A percentile compares a stretch with the other conserved stretches of the same genome.
Evolutionary conservation across 2,888 invertebrate species (phyloP).

Genomic region (Pseudococcus jackbeardsleyi): DNA sequence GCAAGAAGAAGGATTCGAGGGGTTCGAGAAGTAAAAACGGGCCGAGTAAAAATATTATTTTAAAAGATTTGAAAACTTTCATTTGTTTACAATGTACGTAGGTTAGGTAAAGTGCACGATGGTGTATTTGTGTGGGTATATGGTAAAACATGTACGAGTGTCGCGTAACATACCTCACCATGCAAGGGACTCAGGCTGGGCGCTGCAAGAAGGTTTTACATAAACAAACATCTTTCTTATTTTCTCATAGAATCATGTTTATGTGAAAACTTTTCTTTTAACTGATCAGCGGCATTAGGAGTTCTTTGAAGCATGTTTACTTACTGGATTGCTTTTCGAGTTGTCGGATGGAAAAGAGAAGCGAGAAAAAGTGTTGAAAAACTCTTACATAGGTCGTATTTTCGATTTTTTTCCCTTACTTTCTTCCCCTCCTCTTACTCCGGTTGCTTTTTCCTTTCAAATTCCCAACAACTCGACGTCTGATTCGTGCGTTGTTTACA

Average conservation of each 20-base stretch:
- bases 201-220: slow-evolving; percentile 36
- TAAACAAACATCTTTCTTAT: slow-evolving; percentile 55
- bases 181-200: background rate
- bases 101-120: background rate
- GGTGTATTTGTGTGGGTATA: background rate
- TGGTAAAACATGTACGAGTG: background rate
- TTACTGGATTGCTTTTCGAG: slow-evolving; percentile 59
- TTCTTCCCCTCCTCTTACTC: background rate
- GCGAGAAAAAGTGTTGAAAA: slow-evolving; percentile 55
- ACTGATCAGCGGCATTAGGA: slow-evolving; percentile 60
- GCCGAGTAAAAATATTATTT: slow-evolving; percentile 38
- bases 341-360: slow-evolving; percentile 26
- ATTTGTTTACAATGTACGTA: slow-evolving; percentile 17
- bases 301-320: slow-evolving; percentile 60
- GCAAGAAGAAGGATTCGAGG: background rate
- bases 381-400: slow-evolving; percentile 48
- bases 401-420: slow-evolving; percentile 29
- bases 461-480: slow-evolving; percentile 30
- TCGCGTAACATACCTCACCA: background rate
- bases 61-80: slow-evolving; percentile 48
- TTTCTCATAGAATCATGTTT: slow-evolving; percentile 51
- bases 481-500: slow-evolving; percentile 41
- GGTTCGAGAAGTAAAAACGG: background rate
- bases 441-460: background rate
- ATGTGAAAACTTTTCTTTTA: slow-evolving; percentile 60